Conservation (phyloP, 1,140 invertebrate species). For the Spodoptera litura region DNA sequence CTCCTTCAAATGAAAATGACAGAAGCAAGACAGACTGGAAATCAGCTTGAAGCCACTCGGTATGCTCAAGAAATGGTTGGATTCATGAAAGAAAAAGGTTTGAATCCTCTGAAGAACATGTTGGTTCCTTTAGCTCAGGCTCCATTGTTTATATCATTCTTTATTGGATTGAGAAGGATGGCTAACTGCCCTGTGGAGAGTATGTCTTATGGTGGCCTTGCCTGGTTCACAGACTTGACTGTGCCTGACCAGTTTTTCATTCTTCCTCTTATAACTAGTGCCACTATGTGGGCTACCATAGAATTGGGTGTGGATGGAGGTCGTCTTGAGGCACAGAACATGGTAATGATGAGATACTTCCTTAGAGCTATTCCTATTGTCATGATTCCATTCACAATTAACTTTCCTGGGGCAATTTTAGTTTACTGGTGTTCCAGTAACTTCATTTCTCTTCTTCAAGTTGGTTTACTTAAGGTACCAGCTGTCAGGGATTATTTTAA, state of each 20-base stretch:
- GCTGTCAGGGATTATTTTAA: slow-evolving; percentile 91
- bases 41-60: slow-evolving; percentile 91
- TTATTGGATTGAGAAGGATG: slow-evolving; percentile 94
- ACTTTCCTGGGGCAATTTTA: slow-evolving; percentile 95
- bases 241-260: slow-evolving; percentile 95
- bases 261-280: slow-evolving; percentile 94
- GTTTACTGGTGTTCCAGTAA: slow-evolving; percentile 97
- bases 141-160: slow-evolving; percentile 96
- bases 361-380: slow-evolving; percentile 92
- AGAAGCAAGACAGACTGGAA: slow-evolving; percentile 92
- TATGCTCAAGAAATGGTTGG: slow-evolving; percentile 91
- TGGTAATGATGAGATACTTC: slow-evolving; percentile 91
- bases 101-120: slow-evolving; percentile 94
- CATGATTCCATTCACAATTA: slow-evolving; percentile 94
- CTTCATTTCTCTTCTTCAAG: slow-evolving; percentile 94
- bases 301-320: slow-evolving; percentile 94
- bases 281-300: slow-evolving; percentile 93
- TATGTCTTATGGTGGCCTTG: slow-evolving; percentile 94
- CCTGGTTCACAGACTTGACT: slow-evolving; percentile 97
- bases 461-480: slow-evolving; percentile 92
- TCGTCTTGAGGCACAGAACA: slow-evolving; percentile 87
- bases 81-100: slow-evolving; percentile 93
- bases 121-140: slow-evolving; percentile 94
- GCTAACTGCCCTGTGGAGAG: slow-evolving; percentile 95
- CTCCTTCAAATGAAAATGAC: slow-evolving; percentile 93